phyloP scores from a whole-genome alignment of 1,140 invertebrate species.

The Sitodiplosis mosellana region DNA sequence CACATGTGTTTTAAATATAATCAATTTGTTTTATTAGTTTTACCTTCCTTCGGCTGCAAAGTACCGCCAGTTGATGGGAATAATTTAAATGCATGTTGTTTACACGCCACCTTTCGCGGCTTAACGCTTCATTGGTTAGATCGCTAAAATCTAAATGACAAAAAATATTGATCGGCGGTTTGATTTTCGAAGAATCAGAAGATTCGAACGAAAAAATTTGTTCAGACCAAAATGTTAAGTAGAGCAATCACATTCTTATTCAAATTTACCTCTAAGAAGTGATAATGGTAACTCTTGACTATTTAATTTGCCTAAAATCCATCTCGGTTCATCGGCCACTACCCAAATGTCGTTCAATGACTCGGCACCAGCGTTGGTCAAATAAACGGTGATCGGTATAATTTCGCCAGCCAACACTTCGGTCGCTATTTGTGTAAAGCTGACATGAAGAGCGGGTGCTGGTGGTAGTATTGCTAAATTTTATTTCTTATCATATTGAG shows the following conservation, averaged over 20 bases:
- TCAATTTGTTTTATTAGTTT: too few species aligned
- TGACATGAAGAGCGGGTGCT: slow-evolving; percentile 55
- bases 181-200: too few species aligned
- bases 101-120: slow-evolving; percentile 27
- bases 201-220: too few species aligned
- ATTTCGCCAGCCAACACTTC: slow-evolving; percentile 52
- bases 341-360: slow-evolving; percentile 42
- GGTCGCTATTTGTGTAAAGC: slow-evolving; percentile 39
- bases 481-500: slow-evolving; percentile 36
- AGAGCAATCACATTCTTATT: too few species aligned
- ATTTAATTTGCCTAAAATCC: slow-evolving; percentile 34
- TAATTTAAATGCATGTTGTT: slow-evolving; percentile 31
- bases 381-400: slow-evolving; percentile 36
- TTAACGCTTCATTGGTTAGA: slow-evolving; percentile 20
- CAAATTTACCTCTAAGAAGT: slow-evolving; percentile 21
- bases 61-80: slow-evolving; percentile 16
- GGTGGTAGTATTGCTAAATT: slow-evolving; percentile 43
- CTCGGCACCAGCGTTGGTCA: slow-evolving; percentile 43
- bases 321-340: slow-evolving; percentile 30
- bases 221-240: slow-evolving; percentile 6
- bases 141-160: slow-evolving; percentile 12
- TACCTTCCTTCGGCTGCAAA: slow-evolving; percentile 33
- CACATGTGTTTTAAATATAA: too few species aligned
- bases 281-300: slow-evolving; percentile 15
- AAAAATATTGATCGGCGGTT: too few species aligned